Conservation (phyloP, 2,888 invertebrate genomes). For the Limnephilus auricula region DNA sequence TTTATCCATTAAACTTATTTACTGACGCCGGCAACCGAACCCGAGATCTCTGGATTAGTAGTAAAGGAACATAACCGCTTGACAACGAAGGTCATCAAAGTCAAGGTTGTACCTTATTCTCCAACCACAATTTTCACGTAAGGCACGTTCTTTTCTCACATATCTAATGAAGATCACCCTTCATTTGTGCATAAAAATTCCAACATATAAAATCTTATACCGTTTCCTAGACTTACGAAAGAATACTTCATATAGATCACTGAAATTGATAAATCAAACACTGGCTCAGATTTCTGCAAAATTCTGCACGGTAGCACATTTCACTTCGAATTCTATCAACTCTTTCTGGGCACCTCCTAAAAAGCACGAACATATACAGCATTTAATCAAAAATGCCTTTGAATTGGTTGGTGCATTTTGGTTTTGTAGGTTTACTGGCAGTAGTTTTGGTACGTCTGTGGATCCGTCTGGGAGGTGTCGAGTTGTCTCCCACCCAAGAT, state of each 20-base stretch:
- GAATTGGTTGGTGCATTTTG: not conserved
- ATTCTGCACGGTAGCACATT: not conserved
- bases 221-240: not conserved
- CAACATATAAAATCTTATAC: too few relatives aligned
- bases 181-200: too few relatives aligned
- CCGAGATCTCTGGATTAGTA: too few relatives aligned
- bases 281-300: not conserved
- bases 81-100: too few relatives aligned
- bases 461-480: conserved; percentile 53
- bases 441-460: not conserved
- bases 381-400: not conserved
- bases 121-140: too few relatives aligned
- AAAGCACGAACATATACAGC: not conserved
- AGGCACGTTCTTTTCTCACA: too few relatives aligned
- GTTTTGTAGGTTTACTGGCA: not conserved
- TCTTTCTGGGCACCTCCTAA: not conserved
- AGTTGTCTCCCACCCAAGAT: conserved; percentile 58
- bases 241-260: not conserved
- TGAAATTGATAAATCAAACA: not conserved
- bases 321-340: not conserved
- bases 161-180: too few relatives aligned
- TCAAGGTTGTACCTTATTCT: too few relatives aligned
- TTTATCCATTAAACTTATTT: too few relatives aligned
- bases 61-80: too few relatives aligned
- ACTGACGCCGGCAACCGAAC: too few relatives aligned